A percentile compares a stretch with the other conserved stretches of the same genome.
Conservation (phyloP, 2,888 invertebrate genomes). For the Dryobota labecula region DNA sequence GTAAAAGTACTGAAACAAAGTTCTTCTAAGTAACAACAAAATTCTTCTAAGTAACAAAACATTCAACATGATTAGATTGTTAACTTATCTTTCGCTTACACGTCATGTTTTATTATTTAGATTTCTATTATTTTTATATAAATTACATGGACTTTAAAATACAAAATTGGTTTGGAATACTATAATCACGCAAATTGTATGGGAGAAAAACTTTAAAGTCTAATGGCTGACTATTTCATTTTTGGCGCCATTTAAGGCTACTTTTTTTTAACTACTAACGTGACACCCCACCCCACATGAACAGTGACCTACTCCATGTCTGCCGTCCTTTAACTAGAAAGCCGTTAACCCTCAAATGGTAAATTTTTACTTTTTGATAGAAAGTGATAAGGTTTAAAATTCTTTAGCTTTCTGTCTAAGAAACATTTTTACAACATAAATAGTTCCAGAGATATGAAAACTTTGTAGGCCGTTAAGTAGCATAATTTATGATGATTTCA, state of each 20-base stretch:
- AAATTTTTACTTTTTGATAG: too few species aligned
- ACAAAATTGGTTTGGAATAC: background rate
- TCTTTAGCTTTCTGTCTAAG: too few species aligned
- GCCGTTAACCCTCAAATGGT: too few species aligned
- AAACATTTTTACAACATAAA: too few species aligned
- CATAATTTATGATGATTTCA: too few species aligned
- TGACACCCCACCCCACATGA: background rate
- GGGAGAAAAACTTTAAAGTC: too few species aligned
- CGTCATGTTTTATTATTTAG: background rate
- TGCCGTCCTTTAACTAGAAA: too few species aligned
- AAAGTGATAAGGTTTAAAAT: too few species aligned
- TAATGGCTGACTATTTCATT: background rate
- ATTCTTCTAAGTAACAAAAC: constrained; percentile 2
- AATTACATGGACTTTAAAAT: background rate
- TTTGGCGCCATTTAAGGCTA: background rate
- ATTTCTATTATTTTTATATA: background rate
- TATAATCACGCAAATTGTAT: background rate
- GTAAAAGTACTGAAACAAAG: background rate
- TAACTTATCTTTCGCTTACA: constrained; percentile 15
- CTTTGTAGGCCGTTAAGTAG: too few species aligned
- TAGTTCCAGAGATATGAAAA: too few species aligned
- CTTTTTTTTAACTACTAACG: background rate
- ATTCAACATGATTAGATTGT: constrained; percentile 4
- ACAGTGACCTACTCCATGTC: too few species aligned
- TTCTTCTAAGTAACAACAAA: background rate